Percentiles rank a stretch among this genome's conserved stretches.
phyloP scores from a whole-genome alignment of 1,140 invertebrate species.

The Drosophila watanabei region DNA sequence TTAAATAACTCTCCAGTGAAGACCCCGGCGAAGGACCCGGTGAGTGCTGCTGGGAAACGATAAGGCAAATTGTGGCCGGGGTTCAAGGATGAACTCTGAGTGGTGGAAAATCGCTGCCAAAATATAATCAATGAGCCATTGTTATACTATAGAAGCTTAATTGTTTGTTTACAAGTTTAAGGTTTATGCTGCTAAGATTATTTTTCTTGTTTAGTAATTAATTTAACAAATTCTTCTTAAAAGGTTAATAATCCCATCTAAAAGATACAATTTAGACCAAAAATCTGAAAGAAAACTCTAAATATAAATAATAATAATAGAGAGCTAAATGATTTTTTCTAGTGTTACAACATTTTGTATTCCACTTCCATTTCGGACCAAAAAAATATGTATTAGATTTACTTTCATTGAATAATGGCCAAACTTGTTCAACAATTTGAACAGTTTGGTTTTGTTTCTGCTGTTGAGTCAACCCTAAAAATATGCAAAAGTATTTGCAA shows the following conservation, averaged over 20 bases:
- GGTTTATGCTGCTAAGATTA: too few relatives aligned
- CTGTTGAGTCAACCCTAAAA: slow-evolving; percentile 62
- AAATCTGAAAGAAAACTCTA: neutral
- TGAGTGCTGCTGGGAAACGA: slow-evolving; percentile 15
- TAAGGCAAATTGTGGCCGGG: slow-evolving; percentile 30
- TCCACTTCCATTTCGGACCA: neutral
- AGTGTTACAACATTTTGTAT: slow-evolving; percentile 5
- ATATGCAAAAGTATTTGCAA: slow-evolving; percentile 75
- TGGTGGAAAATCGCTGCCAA: slow-evolving; percentile 23
- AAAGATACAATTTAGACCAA: neutral
- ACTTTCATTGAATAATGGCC: slow-evolving; percentile 10
- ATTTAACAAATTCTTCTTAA: neutral
- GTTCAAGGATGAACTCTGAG: slow-evolving; percentile 3
- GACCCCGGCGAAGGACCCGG: slow-evolving; percentile 9
- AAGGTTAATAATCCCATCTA: too few relatives aligned
- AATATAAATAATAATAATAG: too few relatives aligned
- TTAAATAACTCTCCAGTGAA: slow-evolving; percentile 61
- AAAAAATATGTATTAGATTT: slow-evolving; percentile 27
- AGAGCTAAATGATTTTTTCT: neutral
- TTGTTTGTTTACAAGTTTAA: neutral
- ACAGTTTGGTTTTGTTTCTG: slow-evolving; percentile 20
- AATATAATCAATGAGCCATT: slow-evolving; percentile 23
- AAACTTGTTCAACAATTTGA: slow-evolving; percentile 56
- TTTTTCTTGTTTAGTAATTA: neutral
- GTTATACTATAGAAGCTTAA: neutral